Evolutionary conservation across 2,797 vertebrate species (phyloP).

Genomic region (Corythornis leucogaster): DNA sequence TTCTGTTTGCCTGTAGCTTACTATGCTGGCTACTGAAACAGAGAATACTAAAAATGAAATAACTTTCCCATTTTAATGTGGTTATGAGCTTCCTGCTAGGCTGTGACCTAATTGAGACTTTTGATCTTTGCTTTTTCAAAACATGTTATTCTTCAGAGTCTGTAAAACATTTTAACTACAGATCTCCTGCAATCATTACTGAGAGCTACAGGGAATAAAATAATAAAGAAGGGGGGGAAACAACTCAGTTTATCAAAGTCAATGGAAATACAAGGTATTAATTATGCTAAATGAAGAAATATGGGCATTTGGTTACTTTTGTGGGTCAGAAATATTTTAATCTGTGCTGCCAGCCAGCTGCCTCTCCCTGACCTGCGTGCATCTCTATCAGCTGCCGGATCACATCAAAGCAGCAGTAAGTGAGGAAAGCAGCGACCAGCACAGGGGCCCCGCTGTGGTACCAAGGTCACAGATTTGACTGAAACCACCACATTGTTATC

Average conservation of each 20-base stretch:
- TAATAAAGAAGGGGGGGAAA: background rate
- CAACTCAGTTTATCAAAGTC: slow-evolving; percentile 80
- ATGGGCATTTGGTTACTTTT: slow-evolving; percentile 76
- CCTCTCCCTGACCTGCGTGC: slow-evolving; percentile 66
- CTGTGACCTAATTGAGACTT: slow-evolving; percentile 86
- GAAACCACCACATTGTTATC: slow-evolving; percentile 60
- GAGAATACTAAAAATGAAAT: slow-evolving; percentile 72
- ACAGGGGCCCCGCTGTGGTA: background rate
- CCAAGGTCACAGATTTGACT: slow-evolving; percentile 64
- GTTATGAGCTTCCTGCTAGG: slow-evolving; percentile 80
- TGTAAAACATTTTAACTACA: slow-evolving; percentile 78
- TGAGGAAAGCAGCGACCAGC: slow-evolving; percentile 59
- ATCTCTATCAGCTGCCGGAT: slow-evolving; percentile 70
- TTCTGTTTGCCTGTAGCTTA: slow-evolving; percentile 57
- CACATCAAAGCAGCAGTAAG: slow-evolving; percentile 78
- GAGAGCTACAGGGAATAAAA: slow-evolving; percentile 69
- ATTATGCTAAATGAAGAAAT: slow-evolving; percentile 90
- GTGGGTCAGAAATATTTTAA: slow-evolving; percentile 75
- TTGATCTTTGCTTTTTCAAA: slow-evolving; percentile 78
- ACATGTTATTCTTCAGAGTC: slow-evolving; percentile 81
- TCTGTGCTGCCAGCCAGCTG: slow-evolving; percentile 72
- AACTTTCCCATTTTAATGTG: slow-evolving; percentile 83
- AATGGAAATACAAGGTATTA: slow-evolving; percentile 85
- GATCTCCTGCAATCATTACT: slow-evolving; percentile 74
- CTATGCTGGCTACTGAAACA: slow-evolving; percentile 58